Evolutionary conservation across 1,140 invertebrate species (phyloP).

Genomic region (Drosophila sturtevanti): DNA sequence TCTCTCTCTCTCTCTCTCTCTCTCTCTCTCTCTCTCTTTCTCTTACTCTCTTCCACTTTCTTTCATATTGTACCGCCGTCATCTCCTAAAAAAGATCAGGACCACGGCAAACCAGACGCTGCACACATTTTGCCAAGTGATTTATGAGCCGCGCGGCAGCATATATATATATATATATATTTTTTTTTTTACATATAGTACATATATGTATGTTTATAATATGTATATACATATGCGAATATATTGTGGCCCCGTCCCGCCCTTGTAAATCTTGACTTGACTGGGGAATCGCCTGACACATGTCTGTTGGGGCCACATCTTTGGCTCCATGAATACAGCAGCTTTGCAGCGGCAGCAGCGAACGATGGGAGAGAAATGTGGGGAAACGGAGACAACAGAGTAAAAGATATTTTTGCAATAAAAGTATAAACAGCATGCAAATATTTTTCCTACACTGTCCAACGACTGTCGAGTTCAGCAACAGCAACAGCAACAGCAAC

Average conservation of each 20-base stretch:
- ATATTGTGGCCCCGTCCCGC: conserved; percentile 1
- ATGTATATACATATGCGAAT: conserved; percentile 56
- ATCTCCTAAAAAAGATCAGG: conserved; percentile 7
- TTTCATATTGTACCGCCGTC: neutral
- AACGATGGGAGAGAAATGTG: too few relatives aligned
- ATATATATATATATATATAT: neutral
- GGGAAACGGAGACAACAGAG: conserved; percentile 11
- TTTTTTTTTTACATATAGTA: too few relatives aligned
- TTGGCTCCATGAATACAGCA: neutral
- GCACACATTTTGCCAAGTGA: conserved; percentile 73
- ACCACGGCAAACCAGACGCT: conserved; percentile 33
- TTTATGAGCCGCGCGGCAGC: conserved; percentile 72
- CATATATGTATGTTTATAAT: conserved; percentile 21
- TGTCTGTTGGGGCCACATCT: conserved; percentile 37
- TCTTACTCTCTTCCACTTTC: neutral
- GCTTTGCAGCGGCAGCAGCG: too few relatives aligned
- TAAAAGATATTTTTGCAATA: conserved; percentile 73
- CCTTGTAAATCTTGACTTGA: neutral
- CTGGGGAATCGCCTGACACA: conserved; percentile 41
- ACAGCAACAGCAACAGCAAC: conserved; percentile 33
- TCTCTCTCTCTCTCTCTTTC: neutral
- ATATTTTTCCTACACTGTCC: conserved; percentile 69
- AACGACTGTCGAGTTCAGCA: conserved; percentile 32
- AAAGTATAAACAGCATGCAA: conserved; percentile 75
- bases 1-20: neutral